Base-by-base conservation (phyloP, 2,113 vertebrate species). In the Sturnira hondurensis region DNA sequence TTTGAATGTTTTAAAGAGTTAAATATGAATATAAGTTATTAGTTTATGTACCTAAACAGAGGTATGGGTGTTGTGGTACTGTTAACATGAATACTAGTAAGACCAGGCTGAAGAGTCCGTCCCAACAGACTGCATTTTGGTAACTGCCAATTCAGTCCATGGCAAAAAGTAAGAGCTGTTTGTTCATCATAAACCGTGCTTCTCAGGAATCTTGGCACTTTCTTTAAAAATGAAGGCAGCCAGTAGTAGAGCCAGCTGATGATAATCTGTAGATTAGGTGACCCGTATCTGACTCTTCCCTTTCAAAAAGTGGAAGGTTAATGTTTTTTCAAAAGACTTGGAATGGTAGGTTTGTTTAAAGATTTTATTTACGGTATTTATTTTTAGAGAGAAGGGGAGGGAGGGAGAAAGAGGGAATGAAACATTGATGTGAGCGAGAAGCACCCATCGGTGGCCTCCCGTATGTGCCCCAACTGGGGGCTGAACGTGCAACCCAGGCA, bases 261-360 rank as follows among this genome's bases (percentile, higher is more conserved):
- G 58, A 0, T 68, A 50, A 41, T 93, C 36, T 68, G 41, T n/a
- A 58, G 78, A n/a, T 86, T 80, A 28, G 36, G 31, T 77, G 28
- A 45, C 43, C 12, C 28, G 6, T 93, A n/a, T 78, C 43, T 89
- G 31, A 56, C 28, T 81, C 16, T 74, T 83, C 24, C 41, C 28
- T 94, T 96, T 83, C 63, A 91, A 71, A 94, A 91, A 77, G 19
- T 52, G 43, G 67, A 90, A 77, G 11, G 70, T 83, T 74, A 33
- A 26, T 77, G 10, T 50, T 43, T n/a, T 90, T 41, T 38, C 13
- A 47, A 56, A 88, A 86, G 50, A 84, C 89, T 33, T 78, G 73
- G 28, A 17, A 63, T 63, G 61, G 28, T 61, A 61, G 58, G 14
- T 61, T 31, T 61, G 14, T 63, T 63, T 63, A 31, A 63, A 31